These are phyloP conservation scores for Rhagonycha lutea DNA, from an alignment of 2,888 invertebrate genomes.

Conservation along the genomic window DNA sequence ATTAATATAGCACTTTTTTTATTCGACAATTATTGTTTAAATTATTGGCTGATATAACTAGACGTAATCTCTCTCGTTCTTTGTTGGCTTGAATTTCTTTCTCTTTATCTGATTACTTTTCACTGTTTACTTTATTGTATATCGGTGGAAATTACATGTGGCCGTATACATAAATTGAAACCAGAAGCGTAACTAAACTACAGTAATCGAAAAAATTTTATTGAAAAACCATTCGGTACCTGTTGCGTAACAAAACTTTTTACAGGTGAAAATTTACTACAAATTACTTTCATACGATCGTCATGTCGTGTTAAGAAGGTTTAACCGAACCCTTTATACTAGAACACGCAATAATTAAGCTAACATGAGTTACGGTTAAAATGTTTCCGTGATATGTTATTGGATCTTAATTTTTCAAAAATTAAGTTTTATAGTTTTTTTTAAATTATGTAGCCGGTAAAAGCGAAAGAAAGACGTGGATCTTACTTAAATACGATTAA, in stretches of 20 bases:
- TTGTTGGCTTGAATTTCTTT: too few species aligned
- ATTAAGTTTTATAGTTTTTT: background rate
- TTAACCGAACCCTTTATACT: background rate
- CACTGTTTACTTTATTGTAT: too few species aligned
- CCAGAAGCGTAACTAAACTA: background rate
- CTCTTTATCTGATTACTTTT: too few species aligned
- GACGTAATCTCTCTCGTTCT: too few species aligned
- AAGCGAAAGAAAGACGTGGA: background rate
- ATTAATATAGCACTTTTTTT: too few species aligned
- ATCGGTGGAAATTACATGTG: too few species aligned
- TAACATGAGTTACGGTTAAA: background rate
- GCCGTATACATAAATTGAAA: background rate
- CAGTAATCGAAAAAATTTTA: background rate
- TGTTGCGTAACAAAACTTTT: background rate
- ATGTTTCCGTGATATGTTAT: background rate
- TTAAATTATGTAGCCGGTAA: background rate
- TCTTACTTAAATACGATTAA: background rate
- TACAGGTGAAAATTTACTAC: background rate
- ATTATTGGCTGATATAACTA: too few species aligned
- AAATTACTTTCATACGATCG: background rate
- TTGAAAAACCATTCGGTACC: background rate
- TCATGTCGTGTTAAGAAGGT: background rate
- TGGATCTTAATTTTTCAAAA: background rate
- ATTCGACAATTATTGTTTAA: too few species aligned
- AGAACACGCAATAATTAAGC: background rate